These are phyloP conservation scores for Heteropelma amictum DNA, from an alignment of 2,888 invertebrate species.

Conservation along the genomic window DNA sequence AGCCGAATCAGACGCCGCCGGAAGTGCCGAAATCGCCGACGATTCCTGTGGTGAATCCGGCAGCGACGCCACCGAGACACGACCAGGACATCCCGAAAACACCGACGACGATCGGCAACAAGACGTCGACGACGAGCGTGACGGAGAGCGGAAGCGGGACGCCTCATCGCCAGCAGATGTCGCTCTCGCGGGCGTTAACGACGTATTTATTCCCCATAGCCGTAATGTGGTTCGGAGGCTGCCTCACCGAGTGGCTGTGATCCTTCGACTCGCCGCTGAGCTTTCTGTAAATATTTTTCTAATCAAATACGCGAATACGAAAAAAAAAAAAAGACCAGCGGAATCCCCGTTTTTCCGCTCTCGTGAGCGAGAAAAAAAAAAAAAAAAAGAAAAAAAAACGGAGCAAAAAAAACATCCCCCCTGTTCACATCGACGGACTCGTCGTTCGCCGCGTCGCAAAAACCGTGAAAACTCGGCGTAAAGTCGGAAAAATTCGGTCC, in stretches of 20 bases:
- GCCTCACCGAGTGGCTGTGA: conserved; percentile 91
- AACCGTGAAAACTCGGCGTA: no score
- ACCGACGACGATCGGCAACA: conserved; percentile 67
- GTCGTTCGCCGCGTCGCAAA: no score
- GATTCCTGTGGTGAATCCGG: conserved; percentile 65
- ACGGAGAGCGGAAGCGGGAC: conserved; percentile 69
- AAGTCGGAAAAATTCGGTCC: no score
- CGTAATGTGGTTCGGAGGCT: conserved; percentile 91
- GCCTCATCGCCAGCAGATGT: conserved; percentile 76
- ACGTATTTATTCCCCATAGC: conserved; percentile 90
- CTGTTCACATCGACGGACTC: no score
- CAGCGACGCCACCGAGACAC: conserved; percentile 63
- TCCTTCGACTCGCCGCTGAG: conserved; percentile 70
- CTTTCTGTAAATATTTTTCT: conserved; percentile 58
- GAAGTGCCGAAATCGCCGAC: conserved; percentile 70
- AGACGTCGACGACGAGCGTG: conserved; percentile 69
- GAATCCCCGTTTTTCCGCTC: background rate
- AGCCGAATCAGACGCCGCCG: conserved; percentile 64
- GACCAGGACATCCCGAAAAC: conserved; percentile 65
- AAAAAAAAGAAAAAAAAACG: background rate
- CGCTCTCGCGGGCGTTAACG: conserved; percentile 83
- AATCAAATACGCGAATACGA: conserved; percentile 38
- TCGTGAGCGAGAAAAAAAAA: no score
- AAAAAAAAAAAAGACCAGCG: no score
- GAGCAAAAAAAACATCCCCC: no score